phyloP scores from a whole-genome alignment of 2,113 vertebrate genomes.

The Cacatua alba region DNA sequence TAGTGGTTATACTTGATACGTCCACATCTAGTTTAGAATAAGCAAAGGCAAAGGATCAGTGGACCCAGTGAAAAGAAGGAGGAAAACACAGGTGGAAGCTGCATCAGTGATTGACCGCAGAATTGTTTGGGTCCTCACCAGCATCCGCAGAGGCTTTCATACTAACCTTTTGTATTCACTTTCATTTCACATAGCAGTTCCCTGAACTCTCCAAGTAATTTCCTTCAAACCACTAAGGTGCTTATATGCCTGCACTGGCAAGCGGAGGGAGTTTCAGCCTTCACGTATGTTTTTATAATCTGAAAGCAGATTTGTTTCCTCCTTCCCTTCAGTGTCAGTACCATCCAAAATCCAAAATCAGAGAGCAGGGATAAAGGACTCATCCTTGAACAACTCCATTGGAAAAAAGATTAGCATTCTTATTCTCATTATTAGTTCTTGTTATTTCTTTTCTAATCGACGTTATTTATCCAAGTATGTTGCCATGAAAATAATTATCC shows the following conservation, averaged over 20 bases:
- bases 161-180: background rate
- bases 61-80: background rate
- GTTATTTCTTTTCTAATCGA: background rate
- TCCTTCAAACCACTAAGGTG: background rate
- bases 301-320: background rate
- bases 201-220: background rate
- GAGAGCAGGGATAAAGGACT: background rate
- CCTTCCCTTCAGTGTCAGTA: background rate
- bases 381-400: background rate
- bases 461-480: background rate
- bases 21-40: background rate
- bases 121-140: background rate
- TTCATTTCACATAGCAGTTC: background rate
- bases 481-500: background rate
- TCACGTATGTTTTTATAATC: background rate
- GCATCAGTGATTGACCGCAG: background rate
- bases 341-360: background rate
- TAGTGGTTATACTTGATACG: background rate
- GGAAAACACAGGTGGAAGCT: background rate
- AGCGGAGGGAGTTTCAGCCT: background rate
- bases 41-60: background rate
- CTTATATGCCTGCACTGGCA: background rate
- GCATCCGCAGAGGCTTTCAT: background rate
- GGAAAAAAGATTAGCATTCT: background rate
- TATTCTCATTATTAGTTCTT: background rate